Evolutionary conservation across 1,140 invertebrate species (phyloP).

Genomic region (Conopomorpha cramerella): DNA sequence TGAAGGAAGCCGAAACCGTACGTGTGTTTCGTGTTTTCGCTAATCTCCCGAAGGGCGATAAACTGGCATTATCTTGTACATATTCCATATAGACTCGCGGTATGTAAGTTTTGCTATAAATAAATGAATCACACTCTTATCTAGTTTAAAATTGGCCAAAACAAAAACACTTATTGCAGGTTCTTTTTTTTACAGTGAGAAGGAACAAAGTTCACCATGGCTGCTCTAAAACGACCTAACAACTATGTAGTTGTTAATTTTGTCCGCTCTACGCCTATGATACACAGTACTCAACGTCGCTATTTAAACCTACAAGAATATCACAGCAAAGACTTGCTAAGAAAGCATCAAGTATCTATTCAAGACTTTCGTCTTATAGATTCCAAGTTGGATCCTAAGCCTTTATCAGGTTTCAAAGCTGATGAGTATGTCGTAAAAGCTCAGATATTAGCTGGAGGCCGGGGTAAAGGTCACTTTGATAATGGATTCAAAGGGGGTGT

Average conservation of each 20-base stretch:
- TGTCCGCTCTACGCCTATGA: slow-evolving; percentile 21
- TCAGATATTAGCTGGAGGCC: slow-evolving; percentile 96
- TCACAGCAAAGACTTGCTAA: slow-evolving; percentile 93
- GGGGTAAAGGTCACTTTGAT: slow-evolving; percentile 96
- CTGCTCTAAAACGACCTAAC: slow-evolving; percentile 29
- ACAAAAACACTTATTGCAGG: too few species aligned
- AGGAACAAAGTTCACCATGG: slow-evolving; percentile 18
- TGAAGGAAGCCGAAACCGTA: too few species aligned
- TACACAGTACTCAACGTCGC: slow-evolving; percentile 24
- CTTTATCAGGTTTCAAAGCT: slow-evolving; percentile 77
- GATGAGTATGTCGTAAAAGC: slow-evolving; percentile 98
- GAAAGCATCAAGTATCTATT: slow-evolving; percentile 86
- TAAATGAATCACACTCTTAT: too few species aligned
- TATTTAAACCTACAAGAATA: slow-evolving; percentile 95
- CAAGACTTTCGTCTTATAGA: slow-evolving; percentile 93
- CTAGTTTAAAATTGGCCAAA: too few species aligned
- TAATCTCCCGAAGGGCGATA: too few species aligned
- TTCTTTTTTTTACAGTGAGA: too few species aligned
- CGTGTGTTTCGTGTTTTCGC: too few species aligned
- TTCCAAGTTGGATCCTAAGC: slow-evolving; percentile 68
- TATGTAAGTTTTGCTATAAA: too few species aligned
- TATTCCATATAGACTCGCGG: too few species aligned
- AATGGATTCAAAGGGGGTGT: slow-evolving; percentile 98
- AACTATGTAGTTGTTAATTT: slow-evolving; percentile 22
- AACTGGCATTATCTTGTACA: too few species aligned